These are phyloP conservation scores for Actenoides hombroni DNA, from an alignment of 2,113 vertebrate genomes.

Conservation along the genomic window DNA sequence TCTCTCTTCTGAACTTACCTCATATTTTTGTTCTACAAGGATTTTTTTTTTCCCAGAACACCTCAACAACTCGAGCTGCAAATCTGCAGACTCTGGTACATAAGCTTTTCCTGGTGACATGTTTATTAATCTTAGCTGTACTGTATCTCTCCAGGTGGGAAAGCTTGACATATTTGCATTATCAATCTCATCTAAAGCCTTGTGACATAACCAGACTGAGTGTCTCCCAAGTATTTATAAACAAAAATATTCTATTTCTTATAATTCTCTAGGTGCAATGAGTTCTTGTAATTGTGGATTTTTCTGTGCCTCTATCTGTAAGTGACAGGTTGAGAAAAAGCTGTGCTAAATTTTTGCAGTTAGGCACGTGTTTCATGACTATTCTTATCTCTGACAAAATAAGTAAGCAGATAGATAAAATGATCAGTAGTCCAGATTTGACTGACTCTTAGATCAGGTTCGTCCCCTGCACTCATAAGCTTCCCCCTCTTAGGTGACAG, in stretches of 20 bases:
- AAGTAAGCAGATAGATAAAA: background rate
- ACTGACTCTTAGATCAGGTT: background rate
- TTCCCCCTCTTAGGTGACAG: background rate
- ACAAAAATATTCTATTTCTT: background rate
- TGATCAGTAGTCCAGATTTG: background rate
- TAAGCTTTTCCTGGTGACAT: conserved; percentile 18
- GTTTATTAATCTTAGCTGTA: conserved; percentile 68
- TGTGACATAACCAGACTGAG: background rate
- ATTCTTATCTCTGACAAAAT: background rate
- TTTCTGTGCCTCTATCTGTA: background rate
- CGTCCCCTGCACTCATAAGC: background rate
- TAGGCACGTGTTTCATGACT: background rate
- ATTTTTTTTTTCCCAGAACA: background rate
- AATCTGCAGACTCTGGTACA: background rate
- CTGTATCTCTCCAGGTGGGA: conserved; percentile 43
- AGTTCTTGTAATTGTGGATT: background rate
- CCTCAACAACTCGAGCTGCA: background rate
- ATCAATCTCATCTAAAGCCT: conserved; percentile 26
- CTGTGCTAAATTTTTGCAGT: background rate
- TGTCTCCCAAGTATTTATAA: background rate
- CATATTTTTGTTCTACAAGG: background rate
- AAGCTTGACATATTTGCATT: conserved; percentile 8
- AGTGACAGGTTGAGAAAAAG: background rate
- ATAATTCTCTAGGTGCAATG: background rate
- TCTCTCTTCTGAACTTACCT: background rate